phyloP scores from a whole-genome alignment of 1,140 invertebrate species.

The Steinernema feltiae region DNA sequence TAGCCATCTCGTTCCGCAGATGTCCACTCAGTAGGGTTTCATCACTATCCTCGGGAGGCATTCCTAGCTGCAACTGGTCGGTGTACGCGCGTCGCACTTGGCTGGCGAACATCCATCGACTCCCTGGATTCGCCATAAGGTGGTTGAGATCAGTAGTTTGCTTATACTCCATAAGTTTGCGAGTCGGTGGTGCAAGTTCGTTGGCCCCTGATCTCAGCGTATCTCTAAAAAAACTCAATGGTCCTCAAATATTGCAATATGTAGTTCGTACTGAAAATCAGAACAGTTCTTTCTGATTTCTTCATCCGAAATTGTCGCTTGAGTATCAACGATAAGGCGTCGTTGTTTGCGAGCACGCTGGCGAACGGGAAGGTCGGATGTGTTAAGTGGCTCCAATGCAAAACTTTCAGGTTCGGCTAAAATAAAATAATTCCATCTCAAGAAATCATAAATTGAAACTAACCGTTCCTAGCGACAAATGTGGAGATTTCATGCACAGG shows the following conservation, averaged over 20 bases:
- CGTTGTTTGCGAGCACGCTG: slow-evolving; percentile 65
- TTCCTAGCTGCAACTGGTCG: not conserved
- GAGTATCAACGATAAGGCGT: slow-evolving; percentile 93
- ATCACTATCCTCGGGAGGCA: not conserved
- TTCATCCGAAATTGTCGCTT: slow-evolving; percentile 95
- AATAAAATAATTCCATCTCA: not conserved
- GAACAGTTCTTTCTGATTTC: slow-evolving; percentile 96
- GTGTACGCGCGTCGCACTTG: not conserved
- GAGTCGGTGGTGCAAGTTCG: slow-evolving; percentile 90
- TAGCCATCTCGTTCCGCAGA: not conserved
- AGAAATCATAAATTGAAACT: too few species aligned
- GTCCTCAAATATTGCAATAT: too few species aligned
- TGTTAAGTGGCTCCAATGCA: slow-evolving; percentile 15
- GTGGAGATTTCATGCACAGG: not conserved
- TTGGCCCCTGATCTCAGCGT: slow-evolving; percentile 76
- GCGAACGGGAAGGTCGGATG: not conserved
- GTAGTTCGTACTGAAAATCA: slow-evolving; percentile 65
- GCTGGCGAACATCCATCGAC: not conserved
- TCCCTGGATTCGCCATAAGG: not conserved
- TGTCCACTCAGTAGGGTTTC: not conserved
- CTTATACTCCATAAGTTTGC: slow-evolving; percentile 95
- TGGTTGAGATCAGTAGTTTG: slow-evolving; percentile 71
- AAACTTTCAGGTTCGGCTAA: slow-evolving; percentile 15
- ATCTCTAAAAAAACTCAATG: slow-evolving; percentile 64
- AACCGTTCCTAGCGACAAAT: not conserved